Evolutionary conservation across 2,888 invertebrate species (phyloP), one percentile per base, ranked within the genome.

Genomic region (Herminia tarsipennalis): DNA sequence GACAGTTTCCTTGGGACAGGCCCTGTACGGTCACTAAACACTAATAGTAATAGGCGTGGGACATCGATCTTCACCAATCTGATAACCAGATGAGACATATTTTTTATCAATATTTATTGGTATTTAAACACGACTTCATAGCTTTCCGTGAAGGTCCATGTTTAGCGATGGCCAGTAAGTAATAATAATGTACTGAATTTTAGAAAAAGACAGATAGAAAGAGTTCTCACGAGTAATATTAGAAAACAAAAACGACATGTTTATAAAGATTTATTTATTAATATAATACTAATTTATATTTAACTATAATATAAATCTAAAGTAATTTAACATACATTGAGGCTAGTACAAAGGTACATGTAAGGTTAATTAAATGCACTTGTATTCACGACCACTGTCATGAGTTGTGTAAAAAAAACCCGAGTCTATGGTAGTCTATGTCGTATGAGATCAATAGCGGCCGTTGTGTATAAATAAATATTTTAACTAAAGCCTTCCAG

Each of bases 371-470:
- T 56, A 43, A 48, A 51, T 47, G 54, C 63, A 51, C 45, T 47
- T 40, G 40, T 41, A 5, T 18, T 10, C 10, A 36, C 22, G 21
- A 18, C 29, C 17, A 10, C 14, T 13, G 0, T 12, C 10, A 16
- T 3, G 25, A 24, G 20, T n/a, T 9, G 14, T 9, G 12, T 13
- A 13, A 12, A 29, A 25, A 34, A 30, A 17, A n/a, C n/a, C 4
- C 17, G 37, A 32, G 20, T 27, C 32, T 32, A 32, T 47, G 35
- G 46, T 40, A 41, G 52, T 66, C 47, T 62, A 61, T 51, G 43
- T 52, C 43, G 66, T 70, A 71, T 84, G 84, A 86, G 85, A 85
- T 86, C 85, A 82, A 67, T 67, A 58, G 65, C 71, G 70, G 73
- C 66, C 69, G 54, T 70, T 66, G 55, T 69, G 51, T 50, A 60